Evolutionary conservation across 2,113 vertebrate genomes (phyloP).

Genomic region (Lampris incognitus): DNA sequence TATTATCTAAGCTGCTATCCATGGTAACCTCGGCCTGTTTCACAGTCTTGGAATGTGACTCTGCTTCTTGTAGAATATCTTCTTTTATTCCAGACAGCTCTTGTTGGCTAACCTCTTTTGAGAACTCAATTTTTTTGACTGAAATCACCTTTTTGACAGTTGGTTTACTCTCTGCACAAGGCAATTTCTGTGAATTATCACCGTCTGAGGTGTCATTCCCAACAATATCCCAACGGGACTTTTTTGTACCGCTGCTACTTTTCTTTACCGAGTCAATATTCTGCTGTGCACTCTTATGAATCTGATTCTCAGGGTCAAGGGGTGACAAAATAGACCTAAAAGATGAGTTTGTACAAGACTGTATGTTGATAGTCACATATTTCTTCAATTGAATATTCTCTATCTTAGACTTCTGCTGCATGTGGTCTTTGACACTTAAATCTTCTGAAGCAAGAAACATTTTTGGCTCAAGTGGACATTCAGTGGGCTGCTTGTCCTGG

Average conservation of each 20-base stretch:
- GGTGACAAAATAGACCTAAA: constrained; percentile 32
- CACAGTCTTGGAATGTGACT: constrained; percentile 52
- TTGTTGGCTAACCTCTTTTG: constrained; percentile 63
- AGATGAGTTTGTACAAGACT: constrained; percentile 13
- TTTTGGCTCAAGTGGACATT: constrained; percentile 47
- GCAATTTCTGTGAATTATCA: constrained; percentile 57
- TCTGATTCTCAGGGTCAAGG: constrained; percentile 53
- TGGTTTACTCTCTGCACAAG: constrained; percentile 62
- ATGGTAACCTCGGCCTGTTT: constrained; percentile 33
- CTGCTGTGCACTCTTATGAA: constrained; percentile 49
- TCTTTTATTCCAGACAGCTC: constrained; percentile 52
- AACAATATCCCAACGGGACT: constrained; percentile 84
- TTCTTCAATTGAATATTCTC: constrained; percentile 39
- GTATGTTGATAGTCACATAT: constrained; percentile 15
- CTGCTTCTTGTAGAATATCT: constrained; percentile 32
- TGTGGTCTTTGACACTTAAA: constrained; percentile 40
- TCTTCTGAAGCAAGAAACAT: constrained; percentile 53
- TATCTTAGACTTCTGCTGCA: constrained; percentile 66
- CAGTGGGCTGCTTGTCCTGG: constrained; percentile 38
- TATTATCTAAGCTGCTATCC: constrained; percentile 20
- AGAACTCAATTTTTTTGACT: constrained; percentile 75
- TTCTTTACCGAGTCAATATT: constrained; percentile 55
- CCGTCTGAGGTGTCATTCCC: constrained; percentile 73
- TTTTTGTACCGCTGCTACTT: constrained; percentile 63
- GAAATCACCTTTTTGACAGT: constrained; percentile 69